Evolutionary conservation across 2,888 invertebrate species (phyloP).

Genomic region (Volucella inflata): DNA sequence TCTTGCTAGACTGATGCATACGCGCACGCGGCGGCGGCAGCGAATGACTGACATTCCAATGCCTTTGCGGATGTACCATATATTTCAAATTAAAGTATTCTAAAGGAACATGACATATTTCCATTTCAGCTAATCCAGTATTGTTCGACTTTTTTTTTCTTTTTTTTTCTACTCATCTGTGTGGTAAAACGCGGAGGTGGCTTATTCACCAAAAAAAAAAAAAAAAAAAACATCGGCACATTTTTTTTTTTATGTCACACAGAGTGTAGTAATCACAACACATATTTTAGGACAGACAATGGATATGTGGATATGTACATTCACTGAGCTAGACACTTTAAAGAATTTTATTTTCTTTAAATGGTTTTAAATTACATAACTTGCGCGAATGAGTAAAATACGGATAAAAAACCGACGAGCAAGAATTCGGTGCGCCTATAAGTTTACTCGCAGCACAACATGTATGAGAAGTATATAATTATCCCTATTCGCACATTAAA

Average conservation of each 20-base stretch:
- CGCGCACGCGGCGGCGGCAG: constrained; percentile 31
- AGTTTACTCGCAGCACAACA: constrained; percentile 27
- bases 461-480: constrained; percentile 22
- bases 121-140: not conserved
- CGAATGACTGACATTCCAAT: constrained; percentile 54
- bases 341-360: constrained; percentile 1
- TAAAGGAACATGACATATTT: constrained; percentile 20
- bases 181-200: constrained; percentile 11
- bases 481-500: constrained; percentile 23
- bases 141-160: not conserved
- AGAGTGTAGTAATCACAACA: constrained; percentile 12
- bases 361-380: constrained; percentile 48
- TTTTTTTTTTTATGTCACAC: constrained; percentile 5
- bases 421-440: constrained; percentile 13
- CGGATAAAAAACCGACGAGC: constrained; percentile 33
- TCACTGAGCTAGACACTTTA: not conserved
- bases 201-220: not conserved
- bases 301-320: constrained; percentile 14
- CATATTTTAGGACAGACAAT: not conserved
- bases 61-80: constrained; percentile 27
- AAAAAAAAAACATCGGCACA: not conserved
- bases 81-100: constrained; percentile 17
- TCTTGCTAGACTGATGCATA: constrained; percentile 17
- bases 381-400: constrained; percentile 19
- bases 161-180: constrained; percentile 3